phyloP scores from a whole-genome alignment of 1,140 invertebrate species.

The Zaprionus inermis region DNA sequence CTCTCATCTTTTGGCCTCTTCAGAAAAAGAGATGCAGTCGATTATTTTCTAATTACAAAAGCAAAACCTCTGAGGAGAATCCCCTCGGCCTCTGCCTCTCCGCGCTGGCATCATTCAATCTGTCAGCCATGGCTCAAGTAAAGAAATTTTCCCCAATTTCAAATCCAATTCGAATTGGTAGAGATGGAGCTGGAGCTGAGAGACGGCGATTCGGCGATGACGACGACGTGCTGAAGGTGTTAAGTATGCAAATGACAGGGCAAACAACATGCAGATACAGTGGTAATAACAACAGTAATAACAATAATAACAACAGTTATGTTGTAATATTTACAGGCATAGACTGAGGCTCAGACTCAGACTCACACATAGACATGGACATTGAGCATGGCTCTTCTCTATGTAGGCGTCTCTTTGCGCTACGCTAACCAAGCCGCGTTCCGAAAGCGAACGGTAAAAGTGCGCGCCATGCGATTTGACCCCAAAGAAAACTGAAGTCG shows the following conservation, averaged over 20 bases:
- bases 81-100: neutral
- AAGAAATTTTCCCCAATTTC: slow-evolving; percentile 50
- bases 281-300: slow-evolving; percentile 23
- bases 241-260: slow-evolving; percentile 66
- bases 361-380: neutral
- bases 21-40: slow-evolving; percentile 47
- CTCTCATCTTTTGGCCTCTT: slow-evolving; percentile 27
- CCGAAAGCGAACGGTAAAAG: slow-evolving; percentile 56
- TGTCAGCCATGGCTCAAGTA: slow-evolving; percentile 40
- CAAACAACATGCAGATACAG: slow-evolving; percentile 33
- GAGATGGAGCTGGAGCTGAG: neutral
- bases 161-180: slow-evolving; percentile 5
- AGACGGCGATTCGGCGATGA: neutral
- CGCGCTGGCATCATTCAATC: slow-evolving; percentile 20
- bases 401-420: slow-evolving; percentile 38
- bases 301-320: slow-evolving; percentile 45
- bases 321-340: slow-evolving; percentile 60
- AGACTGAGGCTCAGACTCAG: too few relatives aligned
- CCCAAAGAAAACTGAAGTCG: slow-evolving; percentile 54
- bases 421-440: too few relatives aligned
- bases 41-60: slow-evolving; percentile 69
- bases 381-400: slow-evolving; percentile 3
- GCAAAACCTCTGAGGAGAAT: slow-evolving; percentile 23
- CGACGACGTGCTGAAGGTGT: slow-evolving; percentile 37
- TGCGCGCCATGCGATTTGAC: slow-evolving; percentile 53